phyloP scores from a whole-genome alignment of 1,140 invertebrate species.

The Caenorhabditis inopinata region DNA sequence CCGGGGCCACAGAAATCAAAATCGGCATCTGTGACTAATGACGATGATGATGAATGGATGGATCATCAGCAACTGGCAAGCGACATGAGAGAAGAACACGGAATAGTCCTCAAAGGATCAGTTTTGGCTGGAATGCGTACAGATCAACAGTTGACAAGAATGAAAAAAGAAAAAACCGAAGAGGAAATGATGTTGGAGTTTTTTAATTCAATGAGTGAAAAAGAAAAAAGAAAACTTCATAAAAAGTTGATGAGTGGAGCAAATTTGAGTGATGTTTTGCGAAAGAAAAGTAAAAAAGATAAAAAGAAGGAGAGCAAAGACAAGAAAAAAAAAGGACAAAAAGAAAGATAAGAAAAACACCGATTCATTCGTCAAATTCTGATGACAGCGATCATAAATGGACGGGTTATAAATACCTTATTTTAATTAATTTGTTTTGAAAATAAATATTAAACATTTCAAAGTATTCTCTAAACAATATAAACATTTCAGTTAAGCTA shows the following conservation, averaged over 20 bases:
- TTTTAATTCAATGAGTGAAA: conserved; percentile 15
- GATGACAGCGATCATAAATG: too few species aligned
- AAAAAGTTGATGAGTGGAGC: conserved; percentile 35
- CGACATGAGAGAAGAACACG: conserved; percentile 51
- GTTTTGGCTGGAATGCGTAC: conserved; percentile 15
- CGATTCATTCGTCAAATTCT: not conserved
- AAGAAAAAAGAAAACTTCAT: conserved; percentile 37
- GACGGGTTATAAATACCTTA: too few species aligned
- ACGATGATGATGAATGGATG: conserved; percentile 44
- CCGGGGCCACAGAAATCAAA: not conserved
- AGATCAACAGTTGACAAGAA: conserved; percentile 36
- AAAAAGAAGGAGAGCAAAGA: conserved; percentile 36
- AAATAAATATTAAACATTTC: too few species aligned
- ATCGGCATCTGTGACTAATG: not conserved
- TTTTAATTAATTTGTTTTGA: too few species aligned
- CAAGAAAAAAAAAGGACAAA: conserved; percentile 37
- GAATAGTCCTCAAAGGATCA: conserved; percentile 38
- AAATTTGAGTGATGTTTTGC: not conserved
- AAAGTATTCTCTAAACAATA: too few species aligned
- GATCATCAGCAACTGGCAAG: conserved; percentile 38
- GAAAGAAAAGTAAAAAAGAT: conserved; percentile 18
- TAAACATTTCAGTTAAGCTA: too few species aligned
- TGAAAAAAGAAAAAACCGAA: conserved; percentile 28
- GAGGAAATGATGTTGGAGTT: conserved; percentile 18
- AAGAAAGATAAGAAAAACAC: conserved; percentile 19